Percentiles rank a stretch among this genome's conserved stretches.
Conservation (phyloP, 2,113 vertebrate species). For the Triplophysa dalaica region DNA sequence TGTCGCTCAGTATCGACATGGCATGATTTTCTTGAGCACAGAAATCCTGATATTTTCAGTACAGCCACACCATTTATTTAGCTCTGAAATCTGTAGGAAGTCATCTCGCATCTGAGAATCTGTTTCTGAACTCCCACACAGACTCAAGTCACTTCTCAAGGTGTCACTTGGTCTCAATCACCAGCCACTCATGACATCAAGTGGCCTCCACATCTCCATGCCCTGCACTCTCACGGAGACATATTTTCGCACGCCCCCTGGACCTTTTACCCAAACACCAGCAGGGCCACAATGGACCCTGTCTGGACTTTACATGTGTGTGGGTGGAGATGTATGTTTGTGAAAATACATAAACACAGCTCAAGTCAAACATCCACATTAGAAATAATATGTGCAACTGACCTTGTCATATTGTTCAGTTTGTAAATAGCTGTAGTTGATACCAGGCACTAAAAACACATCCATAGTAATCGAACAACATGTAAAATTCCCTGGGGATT, state of each 20-base stretch:
- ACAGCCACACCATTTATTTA: conserved; percentile 1
- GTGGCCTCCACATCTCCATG: conserved; percentile 11
- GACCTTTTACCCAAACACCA: conserved; percentile 44
- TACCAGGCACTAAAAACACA: neutral
- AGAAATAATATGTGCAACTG: neutral
- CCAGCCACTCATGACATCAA: neutral
- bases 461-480: neutral
- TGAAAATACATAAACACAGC: conserved; percentile 17
- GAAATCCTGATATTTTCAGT: no score
- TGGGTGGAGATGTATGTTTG: conserved; percentile 1
- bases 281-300: conserved; percentile 12
- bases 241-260: conserved; percentile 45
- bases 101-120: no score
- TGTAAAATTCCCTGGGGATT: neutral
- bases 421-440: neutral
- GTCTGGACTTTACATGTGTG: conserved; percentile 7
- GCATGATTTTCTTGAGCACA: neutral
- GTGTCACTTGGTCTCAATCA: conserved; percentile 12
- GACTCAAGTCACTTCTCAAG: neutral
- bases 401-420: neutral
- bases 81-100: no score
- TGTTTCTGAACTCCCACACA: neutral
- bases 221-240: neutral
- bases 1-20: neutral
- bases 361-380: conserved; percentile 18